Percentiles rank a stretch among this genome's conserved stretches.
Evolutionary conservation across 2,888 invertebrate genomes (phyloP).

Genomic region (Ornithoptera priamus): DNA sequence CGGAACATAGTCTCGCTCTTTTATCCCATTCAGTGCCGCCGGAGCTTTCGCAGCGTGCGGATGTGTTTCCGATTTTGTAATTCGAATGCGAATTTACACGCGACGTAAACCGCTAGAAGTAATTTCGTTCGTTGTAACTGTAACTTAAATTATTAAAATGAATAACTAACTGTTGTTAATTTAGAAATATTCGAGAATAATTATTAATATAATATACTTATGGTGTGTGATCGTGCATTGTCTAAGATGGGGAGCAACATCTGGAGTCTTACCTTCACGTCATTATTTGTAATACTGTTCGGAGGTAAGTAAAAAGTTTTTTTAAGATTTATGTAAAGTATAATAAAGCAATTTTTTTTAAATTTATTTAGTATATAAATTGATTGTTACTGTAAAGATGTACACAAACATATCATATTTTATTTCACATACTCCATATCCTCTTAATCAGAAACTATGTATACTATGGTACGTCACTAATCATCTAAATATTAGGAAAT

Average conservation of each 20-base stretch:
- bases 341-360: too few species aligned
- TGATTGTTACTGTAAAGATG: too few species aligned
- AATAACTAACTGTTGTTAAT: not conserved
- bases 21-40: constrained; percentile 45
- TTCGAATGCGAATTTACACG: constrained; percentile 20
- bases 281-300: constrained; percentile 55
- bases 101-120: constrained; percentile 7
- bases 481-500: too few species aligned
- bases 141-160: constrained; percentile 5
- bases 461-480: too few species aligned
- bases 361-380: too few species aligned
- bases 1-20: constrained; percentile 41
- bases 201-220: constrained; percentile 27
- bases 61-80: constrained; percentile 35
- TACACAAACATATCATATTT: too few species aligned
- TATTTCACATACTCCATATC: too few species aligned
- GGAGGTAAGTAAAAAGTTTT: constrained; percentile 55
- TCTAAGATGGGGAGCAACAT: constrained; percentile 54
- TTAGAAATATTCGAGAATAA: not conserved
- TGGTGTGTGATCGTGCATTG: constrained; percentile 37
- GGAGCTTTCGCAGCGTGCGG: constrained; percentile 42
- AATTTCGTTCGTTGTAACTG: constrained; percentile 21
- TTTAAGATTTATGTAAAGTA: constrained; percentile 6
- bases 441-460: too few species aligned
- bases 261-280: constrained; percentile 39